Conservation (phyloP, 2,888 invertebrate genomes). For the Synanthedon formicaeformis region DNA sequence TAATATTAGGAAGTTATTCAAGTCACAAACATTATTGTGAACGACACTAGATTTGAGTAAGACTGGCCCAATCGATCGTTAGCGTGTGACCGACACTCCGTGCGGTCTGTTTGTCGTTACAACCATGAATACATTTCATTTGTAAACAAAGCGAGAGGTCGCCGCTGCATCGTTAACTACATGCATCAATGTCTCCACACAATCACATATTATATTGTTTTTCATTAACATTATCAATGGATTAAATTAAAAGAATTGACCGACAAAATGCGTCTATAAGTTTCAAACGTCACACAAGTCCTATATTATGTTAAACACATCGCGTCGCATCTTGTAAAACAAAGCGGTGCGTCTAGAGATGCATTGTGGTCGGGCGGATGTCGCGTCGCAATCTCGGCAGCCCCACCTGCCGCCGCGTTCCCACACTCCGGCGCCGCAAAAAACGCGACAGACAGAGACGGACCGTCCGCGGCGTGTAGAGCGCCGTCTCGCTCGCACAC, state of each 20-base stretch:
- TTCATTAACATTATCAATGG: conserved; percentile 5
- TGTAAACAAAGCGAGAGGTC: conserved; percentile 36
- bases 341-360: conserved; percentile 51
- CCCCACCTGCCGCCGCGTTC: conserved; percentile 69
- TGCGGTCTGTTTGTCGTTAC: conserved; percentile 17
- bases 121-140: conserved; percentile 23
- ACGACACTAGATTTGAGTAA: neutral
- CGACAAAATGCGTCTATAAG: conserved; percentile 20
- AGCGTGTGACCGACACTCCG: conserved; percentile 27
- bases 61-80: conserved; percentile 3
- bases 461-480: conserved; percentile 26
- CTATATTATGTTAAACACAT: conserved; percentile 48
- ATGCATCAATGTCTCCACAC: conserved; percentile 5
- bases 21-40: no score
- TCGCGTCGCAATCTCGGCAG: conserved; percentile 68
- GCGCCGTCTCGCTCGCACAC: conserved; percentile 42
- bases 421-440: conserved; percentile 71
- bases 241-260: conserved; percentile 1
- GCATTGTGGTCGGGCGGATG: conserved; percentile 68
- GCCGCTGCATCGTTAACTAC: conserved; percentile 20
- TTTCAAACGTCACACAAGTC: conserved; percentile 32
- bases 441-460: conserved; percentile 56
- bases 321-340: conserved; percentile 53
- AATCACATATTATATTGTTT: neutral
- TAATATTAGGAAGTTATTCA: no score